Conservation (phyloP, 2,888 invertebrate species). For the Cephus sareptanus region DNA sequence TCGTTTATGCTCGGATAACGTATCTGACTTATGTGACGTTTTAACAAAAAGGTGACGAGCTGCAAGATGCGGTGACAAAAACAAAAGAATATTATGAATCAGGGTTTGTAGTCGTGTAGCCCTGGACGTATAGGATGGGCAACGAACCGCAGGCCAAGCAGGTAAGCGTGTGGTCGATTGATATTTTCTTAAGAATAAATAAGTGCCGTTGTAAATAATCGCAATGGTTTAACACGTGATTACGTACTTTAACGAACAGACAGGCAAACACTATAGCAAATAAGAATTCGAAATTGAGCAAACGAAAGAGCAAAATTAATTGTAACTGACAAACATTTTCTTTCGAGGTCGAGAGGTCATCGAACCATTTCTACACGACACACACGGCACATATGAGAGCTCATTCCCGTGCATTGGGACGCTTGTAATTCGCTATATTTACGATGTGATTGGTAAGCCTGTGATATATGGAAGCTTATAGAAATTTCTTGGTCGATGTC, state of each 20-base stretch:
- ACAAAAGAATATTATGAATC: not conserved
- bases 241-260: slow-evolving; percentile 29
- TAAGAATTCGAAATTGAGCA: slow-evolving; percentile 46
- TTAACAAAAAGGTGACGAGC: slow-evolving; percentile 24
- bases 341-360: not conserved
- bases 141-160: slow-evolving; percentile 58
- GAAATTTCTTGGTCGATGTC: not conserved
- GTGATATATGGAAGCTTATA: not conserved
- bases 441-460: not conserved
- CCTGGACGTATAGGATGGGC: slow-evolving; percentile 25
- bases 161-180: slow-evolving; percentile 55
- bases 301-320: slow-evolving; percentile 45
- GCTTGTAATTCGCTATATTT: not conserved
- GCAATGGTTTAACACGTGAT: slow-evolving; percentile 3
- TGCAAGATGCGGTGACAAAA: not conserved
- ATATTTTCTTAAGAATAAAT: slow-evolving; percentile 28
- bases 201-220: slow-evolving; percentile 20
- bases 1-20: not conserved
- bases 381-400: not conserved
- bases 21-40: slow-evolving; percentile 1
- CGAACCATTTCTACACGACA: not conserved
- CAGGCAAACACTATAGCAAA: slow-evolving; percentile 50
- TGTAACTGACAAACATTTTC: not conserved
- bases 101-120: slow-evolving; percentile 19
- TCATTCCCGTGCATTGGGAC: not conserved